Conservation (phyloP, 1,140 invertebrate species). For the Aphaenogaster ashmeadi region DNA sequence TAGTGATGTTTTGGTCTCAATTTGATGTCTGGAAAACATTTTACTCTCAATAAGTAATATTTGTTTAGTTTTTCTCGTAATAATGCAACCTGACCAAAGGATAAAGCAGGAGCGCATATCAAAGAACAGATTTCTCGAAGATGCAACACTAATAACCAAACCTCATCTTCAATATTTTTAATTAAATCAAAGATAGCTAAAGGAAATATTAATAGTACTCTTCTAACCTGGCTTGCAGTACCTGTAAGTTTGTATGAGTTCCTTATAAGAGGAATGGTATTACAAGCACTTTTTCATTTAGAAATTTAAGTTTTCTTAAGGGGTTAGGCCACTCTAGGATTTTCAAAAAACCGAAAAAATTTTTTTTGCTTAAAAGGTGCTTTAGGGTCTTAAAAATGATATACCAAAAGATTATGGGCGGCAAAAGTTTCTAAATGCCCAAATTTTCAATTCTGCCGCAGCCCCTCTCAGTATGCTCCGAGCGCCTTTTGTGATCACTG, state of each 20-base stretch:
- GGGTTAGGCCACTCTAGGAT: too few relatives aligned
- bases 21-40: constrained; percentile 31
- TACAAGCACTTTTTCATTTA: constrained; percentile 4
- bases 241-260: constrained; percentile 3
- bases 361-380: too few relatives aligned
- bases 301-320: background rate
- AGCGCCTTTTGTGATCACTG: too few relatives aligned
- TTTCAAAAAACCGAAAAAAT: too few relatives aligned
- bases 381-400: too few relatives aligned
- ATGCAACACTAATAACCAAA: constrained; percentile 15
- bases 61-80: constrained; percentile 25
- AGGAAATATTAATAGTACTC: constrained; percentile 23
- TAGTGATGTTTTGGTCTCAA: constrained; percentile 29
- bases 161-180: background rate
- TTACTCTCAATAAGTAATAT: constrained; percentile 1
- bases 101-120: background rate
- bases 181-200: constrained; percentile 29
- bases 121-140: constrained; percentile 32
- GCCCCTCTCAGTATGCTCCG: too few relatives aligned
- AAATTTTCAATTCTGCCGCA: too few relatives aligned
- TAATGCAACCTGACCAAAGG: constrained; percentile 2
- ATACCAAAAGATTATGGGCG: too few relatives aligned
- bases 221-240: constrained; percentile 25
- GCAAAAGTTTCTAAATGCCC: too few relatives aligned
- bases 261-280: background rate